Conservation (phyloP, 2,113 vertebrate species). For the Amphiprion percula region DNA sequence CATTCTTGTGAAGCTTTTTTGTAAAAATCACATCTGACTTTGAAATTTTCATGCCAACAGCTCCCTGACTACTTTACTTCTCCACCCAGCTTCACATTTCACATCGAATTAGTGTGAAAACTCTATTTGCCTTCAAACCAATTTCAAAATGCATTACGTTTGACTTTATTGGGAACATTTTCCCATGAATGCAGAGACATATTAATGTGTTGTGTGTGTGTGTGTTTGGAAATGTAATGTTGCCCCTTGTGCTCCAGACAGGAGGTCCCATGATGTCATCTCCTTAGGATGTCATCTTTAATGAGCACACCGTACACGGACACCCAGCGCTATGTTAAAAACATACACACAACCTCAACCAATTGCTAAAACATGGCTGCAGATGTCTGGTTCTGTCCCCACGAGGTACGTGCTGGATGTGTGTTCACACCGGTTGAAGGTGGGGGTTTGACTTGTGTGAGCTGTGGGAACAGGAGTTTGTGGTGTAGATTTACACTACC, state of each 20-base stretch:
- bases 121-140: background rate
- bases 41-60: background rate
- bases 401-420: conserved; percentile 44
- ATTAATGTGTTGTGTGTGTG: conserved; percentile 4
- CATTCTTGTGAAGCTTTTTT: no score
- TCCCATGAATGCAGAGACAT: background rate
- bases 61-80: conserved; percentile 2
- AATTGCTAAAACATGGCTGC: conserved; percentile 57
- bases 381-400: conserved; percentile 61
- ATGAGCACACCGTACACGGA: conserved; percentile 15
- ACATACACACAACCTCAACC: conserved; percentile 31
- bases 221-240: conserved; percentile 48
- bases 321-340: conserved; percentile 60
- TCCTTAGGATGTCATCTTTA: conserved; percentile 47
- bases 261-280: conserved; percentile 61
- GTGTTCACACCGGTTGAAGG: conserved; percentile 43
- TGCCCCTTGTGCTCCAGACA: conserved; percentile 53
- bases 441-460: conserved; percentile 25
- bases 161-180: background rate
- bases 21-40: no score
- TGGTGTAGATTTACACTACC: conserved; percentile 57
- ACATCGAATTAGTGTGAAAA: background rate
- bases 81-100: conserved; percentile 12
- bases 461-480: conserved; percentile 62
- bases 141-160: background rate